Evolutionary conservation across 64 coral and sea anemone genomes (phyloP).

Genomic region (Cladopsammia gracilis): DNA sequence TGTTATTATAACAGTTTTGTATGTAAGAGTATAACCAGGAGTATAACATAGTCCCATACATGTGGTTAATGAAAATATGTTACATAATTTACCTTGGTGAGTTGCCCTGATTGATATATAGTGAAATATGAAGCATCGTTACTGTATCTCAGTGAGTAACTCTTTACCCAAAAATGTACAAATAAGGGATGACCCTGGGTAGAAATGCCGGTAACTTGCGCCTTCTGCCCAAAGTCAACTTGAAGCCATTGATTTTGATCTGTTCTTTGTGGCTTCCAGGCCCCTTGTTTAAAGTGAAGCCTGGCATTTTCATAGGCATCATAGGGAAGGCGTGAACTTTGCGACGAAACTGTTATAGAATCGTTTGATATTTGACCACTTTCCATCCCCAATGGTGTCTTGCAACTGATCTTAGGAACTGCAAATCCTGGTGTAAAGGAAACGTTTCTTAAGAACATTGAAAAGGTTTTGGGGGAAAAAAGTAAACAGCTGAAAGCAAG

Average conservation of each 20-base stretch:
- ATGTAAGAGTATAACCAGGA: too few relatives aligned
- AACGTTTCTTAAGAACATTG: too few relatives aligned
- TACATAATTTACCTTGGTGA: not conserved
- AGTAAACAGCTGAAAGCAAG: too few relatives aligned
- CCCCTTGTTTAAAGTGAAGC: not conserved
- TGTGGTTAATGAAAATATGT: too few relatives aligned
- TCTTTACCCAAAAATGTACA: not conserved
- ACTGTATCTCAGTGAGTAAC: not conserved
- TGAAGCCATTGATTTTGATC: not conserved
- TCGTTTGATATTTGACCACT: not conserved
- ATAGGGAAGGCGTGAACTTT: too few relatives aligned
- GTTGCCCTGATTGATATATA: not conserved
- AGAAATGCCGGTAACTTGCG: not conserved
- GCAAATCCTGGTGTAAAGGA: not conserved
- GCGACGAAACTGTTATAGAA: too few relatives aligned
- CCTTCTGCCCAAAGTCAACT: not conserved
- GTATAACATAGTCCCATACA: too few relatives aligned
- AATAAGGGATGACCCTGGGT: not conserved
- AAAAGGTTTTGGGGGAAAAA: too few relatives aligned
- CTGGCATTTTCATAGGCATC: not conserved
- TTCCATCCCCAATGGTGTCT: not conserved
- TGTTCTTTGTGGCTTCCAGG: not conserved
- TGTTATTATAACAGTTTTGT: too few relatives aligned
- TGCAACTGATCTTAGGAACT: not conserved
- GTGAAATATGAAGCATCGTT: not conserved